Conservation (phyloP, 2,888 invertebrate species). For the Flexamia atlantica region DNA sequence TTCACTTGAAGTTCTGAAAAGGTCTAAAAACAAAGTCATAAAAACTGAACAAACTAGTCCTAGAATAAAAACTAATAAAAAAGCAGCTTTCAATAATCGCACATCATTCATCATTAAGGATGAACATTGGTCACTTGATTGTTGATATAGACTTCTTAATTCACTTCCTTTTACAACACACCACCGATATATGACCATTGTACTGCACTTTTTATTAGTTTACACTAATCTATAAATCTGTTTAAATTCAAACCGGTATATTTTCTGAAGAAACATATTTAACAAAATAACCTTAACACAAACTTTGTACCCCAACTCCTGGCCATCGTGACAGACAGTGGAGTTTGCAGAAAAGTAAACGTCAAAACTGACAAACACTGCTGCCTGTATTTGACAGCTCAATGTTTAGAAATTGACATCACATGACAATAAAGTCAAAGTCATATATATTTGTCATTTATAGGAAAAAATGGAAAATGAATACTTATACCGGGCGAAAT, state of each 20-base stretch:
- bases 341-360: no score
- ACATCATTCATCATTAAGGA: slow-evolving; percentile 59
- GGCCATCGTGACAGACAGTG: no score
- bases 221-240: no score
- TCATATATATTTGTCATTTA: no score
- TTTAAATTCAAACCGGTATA: neutral
- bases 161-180: slow-evolving; percentile 9
- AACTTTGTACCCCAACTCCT: no score
- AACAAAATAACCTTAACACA: neutral
- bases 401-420: no score
- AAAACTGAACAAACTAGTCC: slow-evolving; percentile 67
- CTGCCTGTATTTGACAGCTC: no score
- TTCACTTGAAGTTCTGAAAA: slow-evolving; percentile 57
- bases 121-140: neutral
- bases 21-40: slow-evolving; percentile 65
- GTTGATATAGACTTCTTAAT: slow-evolving; percentile 9
- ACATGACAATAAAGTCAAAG: no score
- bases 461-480: no score
- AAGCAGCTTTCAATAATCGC: slow-evolving; percentile 66
- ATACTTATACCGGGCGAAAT: no score
- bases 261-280: neutral
- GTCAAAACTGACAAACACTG: no score
- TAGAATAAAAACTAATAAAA: slow-evolving; percentile 67
- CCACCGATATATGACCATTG: slow-evolving; percentile 21
- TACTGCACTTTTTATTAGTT: neutral